Conservation (phyloP, 2,797 vertebrate genomes). For the Otolemur crassicaudatus region DNA sequence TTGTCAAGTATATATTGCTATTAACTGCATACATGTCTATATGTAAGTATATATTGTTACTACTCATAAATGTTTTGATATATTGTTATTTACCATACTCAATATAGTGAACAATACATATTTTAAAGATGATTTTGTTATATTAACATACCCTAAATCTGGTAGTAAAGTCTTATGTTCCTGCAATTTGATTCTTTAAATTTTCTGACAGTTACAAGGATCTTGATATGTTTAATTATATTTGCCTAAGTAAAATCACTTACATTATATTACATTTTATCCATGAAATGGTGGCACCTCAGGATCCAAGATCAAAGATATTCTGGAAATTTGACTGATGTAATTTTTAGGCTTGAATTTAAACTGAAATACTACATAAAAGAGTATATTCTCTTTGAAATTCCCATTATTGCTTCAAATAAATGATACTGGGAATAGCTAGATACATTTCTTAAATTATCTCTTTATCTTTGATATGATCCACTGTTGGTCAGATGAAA, state of each 20-base stretch:
- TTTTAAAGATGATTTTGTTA: background rate
- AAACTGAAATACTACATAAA: background rate
- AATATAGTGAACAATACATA: background rate
- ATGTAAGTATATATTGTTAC: too few relatives aligned
- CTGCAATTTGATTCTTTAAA: background rate
- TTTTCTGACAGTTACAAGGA: background rate
- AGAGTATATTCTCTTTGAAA: background rate
- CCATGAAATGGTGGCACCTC: background rate
- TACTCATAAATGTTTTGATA: background rate
- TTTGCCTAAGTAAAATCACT: background rate
- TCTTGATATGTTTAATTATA: background rate
- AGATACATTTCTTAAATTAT: background rate
- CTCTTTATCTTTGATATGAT: background rate
- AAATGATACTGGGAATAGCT: background rate
- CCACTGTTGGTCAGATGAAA: background rate
- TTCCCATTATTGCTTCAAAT: constrained; percentile 19
- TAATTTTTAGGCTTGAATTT: background rate
- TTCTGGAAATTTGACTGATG: constrained; percentile 16
- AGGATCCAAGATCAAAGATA: background rate
- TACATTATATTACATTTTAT: background rate
- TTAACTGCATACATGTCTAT: background rate
- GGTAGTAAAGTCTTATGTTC: background rate
- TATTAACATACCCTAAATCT: background rate
- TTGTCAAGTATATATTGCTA: background rate
- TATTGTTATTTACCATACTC: background rate